phyloP scores from a whole-genome alignment of 2,113 vertebrate species.

The Pollachius pollachius region DNA sequence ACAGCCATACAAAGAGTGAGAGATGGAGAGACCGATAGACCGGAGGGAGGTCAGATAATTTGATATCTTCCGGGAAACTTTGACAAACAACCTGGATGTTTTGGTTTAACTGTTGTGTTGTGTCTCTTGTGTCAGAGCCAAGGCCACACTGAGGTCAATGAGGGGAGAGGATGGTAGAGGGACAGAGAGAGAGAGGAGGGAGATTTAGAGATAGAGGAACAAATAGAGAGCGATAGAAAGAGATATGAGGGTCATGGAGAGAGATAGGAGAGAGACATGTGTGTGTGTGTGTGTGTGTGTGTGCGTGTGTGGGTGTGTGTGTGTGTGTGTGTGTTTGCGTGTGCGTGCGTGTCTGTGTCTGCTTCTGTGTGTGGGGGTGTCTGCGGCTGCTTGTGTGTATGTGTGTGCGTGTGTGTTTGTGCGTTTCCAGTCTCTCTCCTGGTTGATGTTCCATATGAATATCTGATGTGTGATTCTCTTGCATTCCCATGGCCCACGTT shows the following conservation, averaged over 20 bases:
- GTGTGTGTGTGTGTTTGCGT: conserved; percentile 3
- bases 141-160: too few relatives aligned
- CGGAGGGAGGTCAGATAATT: too few relatives aligned
- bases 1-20: too few relatives aligned
- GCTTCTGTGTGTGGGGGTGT: conserved; percentile 14
- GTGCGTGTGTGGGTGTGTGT: conserved; percentile 5
- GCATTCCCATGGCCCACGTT: too few relatives aligned
- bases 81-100: too few relatives aligned
- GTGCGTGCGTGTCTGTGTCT: conserved; percentile 1
- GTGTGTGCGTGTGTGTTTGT: neutral
- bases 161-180: neutral
- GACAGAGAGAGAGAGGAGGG: neutral
- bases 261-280: neutral
- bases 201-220: neutral
- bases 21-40: too few relatives aligned
- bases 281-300: conserved; percentile 11
- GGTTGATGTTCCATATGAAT: conserved; percentile 50
- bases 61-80: too few relatives aligned
- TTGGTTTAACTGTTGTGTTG: too few relatives aligned
- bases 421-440: conserved; percentile 1
- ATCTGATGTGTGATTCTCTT: conserved; percentile 12
- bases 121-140: too few relatives aligned
- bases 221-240: neutral
- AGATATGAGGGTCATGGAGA: neutral
- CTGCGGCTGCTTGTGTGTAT: conserved; percentile 6